Percentiles rank a stretch among this genome's conserved stretches.
Conservation (phyloP, 2,797 vertebrate species). For the Kryptopterus vitreolus region DNA sequence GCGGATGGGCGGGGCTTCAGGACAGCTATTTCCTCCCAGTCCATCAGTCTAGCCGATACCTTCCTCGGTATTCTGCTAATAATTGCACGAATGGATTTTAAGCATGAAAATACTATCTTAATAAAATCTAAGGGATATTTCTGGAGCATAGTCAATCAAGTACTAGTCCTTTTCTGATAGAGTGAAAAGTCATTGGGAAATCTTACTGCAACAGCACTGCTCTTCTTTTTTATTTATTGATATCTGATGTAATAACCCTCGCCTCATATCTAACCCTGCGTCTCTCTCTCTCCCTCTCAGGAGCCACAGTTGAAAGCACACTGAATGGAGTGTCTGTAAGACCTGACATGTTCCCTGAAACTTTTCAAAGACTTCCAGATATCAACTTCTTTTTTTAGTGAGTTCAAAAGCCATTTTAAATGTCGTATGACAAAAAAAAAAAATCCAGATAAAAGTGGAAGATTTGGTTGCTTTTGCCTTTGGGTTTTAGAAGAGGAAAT, state of each 20-base stretch:
- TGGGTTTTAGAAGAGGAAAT: neutral
- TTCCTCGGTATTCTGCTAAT: constrained; percentile 81
- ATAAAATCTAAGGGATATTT: neutral
- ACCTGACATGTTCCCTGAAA: constrained; percentile 76
- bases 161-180: neutral
- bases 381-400: constrained; percentile 93
- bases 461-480: neutral
- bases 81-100: neutral
- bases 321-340: constrained; percentile 78
- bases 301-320: constrained; percentile 78
- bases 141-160: neutral
- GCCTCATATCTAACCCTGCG: neutral
- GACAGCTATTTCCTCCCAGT: constrained; percentile 90
- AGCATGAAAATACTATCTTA: neutral
- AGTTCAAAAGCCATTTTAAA: constrained; percentile 6
- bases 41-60: constrained; percentile 90
- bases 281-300: constrained; percentile 61
- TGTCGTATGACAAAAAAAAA: neutral
- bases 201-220: neutral
- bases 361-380: constrained; percentile 80
- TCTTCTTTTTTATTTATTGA: neutral
- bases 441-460: neutral
- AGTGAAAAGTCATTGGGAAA: neutral
- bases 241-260: neutral
- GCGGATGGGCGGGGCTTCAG: constrained; percentile 92